Conservation (phyloP, 2,113 vertebrate genomes). For the Hemiprocne comata region DNA sequence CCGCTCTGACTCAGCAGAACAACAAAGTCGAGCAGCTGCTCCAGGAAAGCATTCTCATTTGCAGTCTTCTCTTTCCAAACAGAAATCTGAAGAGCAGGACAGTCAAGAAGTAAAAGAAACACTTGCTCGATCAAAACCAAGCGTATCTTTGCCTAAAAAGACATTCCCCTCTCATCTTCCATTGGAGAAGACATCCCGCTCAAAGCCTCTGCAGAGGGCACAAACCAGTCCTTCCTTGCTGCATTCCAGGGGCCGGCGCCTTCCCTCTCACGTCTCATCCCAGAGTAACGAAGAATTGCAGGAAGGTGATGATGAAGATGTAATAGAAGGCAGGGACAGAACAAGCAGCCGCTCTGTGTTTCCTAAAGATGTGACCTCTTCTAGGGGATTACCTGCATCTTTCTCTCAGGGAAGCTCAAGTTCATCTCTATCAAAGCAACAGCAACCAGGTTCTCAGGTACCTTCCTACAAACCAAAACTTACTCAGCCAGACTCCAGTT, state of each 20-base stretch:
- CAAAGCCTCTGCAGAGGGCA: background rate
- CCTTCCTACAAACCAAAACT: slow-evolving; percentile 25
- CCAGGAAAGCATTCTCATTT: slow-evolving; percentile 62
- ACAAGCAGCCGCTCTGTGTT: background rate
- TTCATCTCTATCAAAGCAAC: slow-evolving; percentile 34
- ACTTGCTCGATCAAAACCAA: background rate
- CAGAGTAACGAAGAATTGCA: slow-evolving; percentile 23
- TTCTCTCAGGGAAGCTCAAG: slow-evolving; percentile 51
- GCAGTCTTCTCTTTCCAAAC: slow-evolving; percentile 27
- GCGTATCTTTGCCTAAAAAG: slow-evolving; percentile 37
- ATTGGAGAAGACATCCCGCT: background rate
- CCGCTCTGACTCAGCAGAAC: background rate
- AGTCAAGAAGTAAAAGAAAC: background rate
- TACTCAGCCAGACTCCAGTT: slow-evolving; percentile 18
- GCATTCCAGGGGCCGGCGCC: slow-evolving; percentile 56
- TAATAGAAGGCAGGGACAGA: background rate
- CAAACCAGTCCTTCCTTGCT: slow-evolving; percentile 13
- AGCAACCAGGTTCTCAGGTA: slow-evolving; percentile 19
- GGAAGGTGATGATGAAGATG: background rate
- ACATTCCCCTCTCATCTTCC: background rate
- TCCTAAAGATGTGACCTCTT: slow-evolving; percentile 35
- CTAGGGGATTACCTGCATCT: slow-evolving; percentile 37
- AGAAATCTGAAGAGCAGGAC: background rate
- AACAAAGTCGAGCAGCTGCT: background rate
- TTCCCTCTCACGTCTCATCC: background rate